Percentiles rank a stretch among this genome's conserved stretches.
Conservation (phyloP, 2,888 invertebrate genomes). For the Neocrepidodera transversa region DNA sequence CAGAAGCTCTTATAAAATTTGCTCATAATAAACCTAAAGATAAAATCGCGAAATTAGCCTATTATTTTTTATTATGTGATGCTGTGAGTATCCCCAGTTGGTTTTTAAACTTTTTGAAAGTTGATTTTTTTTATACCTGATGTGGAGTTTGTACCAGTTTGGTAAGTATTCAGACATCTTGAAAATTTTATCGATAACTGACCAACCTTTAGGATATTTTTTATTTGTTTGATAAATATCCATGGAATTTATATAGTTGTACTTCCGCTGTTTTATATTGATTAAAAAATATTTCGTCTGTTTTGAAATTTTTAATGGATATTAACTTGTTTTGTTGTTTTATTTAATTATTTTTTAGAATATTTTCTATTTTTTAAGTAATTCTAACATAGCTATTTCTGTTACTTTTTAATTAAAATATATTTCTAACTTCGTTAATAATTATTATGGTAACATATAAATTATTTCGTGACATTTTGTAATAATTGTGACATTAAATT, state of each 20-base stretch:
- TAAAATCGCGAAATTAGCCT: conserved; percentile 34
- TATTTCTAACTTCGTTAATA: too few species aligned
- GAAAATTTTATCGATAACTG: conserved; percentile 30
- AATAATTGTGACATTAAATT: too few species aligned
- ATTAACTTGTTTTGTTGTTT: too few species aligned
- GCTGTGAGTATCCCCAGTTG: conserved; percentile 2
- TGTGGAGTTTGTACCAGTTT: conserved; percentile 37
- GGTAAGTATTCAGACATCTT: conserved; percentile 40
- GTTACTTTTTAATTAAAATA: too few species aligned
- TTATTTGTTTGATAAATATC: not conserved
- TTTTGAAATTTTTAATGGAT: too few species aligned
- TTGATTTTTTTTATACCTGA: conserved; percentile 25
- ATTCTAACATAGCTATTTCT: too few species aligned
- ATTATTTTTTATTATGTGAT: conserved; percentile 36
- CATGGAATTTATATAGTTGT: not conserved
- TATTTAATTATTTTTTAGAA: too few species aligned
- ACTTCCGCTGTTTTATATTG: too few species aligned
- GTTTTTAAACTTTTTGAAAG: conserved; percentile 12
- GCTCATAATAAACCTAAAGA: conserved; percentile 29
- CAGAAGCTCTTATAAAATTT: conserved; percentile 35
- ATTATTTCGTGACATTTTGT: too few species aligned
- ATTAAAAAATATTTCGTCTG: too few species aligned
- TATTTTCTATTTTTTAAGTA: too few species aligned
- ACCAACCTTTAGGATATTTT: conserved; percentile 28
- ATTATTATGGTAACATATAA: too few species aligned